Conservation (phyloP, 2,113 vertebrate species). For the Recurvirostra avosetta region DNA sequence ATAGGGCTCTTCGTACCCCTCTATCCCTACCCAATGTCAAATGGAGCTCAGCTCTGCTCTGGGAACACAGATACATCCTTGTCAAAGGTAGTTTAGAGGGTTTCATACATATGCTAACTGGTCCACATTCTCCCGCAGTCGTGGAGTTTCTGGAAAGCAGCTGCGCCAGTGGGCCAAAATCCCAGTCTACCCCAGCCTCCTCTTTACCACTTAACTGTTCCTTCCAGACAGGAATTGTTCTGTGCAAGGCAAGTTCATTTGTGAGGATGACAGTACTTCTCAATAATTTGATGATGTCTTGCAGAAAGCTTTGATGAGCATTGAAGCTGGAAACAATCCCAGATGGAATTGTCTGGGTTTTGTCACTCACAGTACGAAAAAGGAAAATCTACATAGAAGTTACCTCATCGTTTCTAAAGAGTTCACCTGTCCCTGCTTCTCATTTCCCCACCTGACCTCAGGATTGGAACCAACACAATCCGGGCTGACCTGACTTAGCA, state of each 20-base stretch:
- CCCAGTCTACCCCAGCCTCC: neutral
- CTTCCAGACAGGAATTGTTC: neutral
- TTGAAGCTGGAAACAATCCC: neutral
- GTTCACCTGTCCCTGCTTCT: neutral
- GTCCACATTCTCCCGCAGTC: neutral
- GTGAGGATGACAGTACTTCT: neutral
- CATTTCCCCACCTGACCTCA: neutral
- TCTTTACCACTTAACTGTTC: neutral
- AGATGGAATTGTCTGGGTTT: neutral
- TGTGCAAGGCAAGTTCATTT: neutral
- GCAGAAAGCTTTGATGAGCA: neutral
- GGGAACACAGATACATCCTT: neutral
- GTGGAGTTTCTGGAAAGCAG: neutral
- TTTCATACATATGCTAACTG: neutral
- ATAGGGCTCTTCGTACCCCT: neutral
- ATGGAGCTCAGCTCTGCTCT: neutral
- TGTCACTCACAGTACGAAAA: neutral
- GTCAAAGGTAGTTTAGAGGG: neutral
- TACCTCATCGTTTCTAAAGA: neutral
- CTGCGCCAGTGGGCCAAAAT: accelerated
- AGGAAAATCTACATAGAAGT: neutral
- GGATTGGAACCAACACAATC: neutral
- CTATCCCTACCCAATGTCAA: neutral
- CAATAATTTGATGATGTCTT: neutral
- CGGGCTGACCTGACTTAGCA: neutral